phyloP scores from a whole-genome alignment of 2,113 vertebrate species.

The Turnix velox region DNA sequence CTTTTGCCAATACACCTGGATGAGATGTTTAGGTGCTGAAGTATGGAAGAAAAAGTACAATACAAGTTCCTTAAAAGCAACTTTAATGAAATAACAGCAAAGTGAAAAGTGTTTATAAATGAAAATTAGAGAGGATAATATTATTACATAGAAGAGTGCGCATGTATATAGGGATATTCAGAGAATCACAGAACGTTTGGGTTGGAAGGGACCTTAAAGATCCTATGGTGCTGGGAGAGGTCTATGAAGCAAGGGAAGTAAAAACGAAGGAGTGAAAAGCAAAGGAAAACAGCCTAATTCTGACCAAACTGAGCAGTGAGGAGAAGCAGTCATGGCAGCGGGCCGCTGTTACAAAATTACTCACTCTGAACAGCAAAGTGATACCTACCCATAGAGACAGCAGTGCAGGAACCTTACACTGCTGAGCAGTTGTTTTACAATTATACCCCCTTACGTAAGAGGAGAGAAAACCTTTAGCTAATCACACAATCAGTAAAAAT shows the following conservation, averaged over 20 bases:
- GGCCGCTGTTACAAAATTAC: neutral
- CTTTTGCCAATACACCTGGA: too few species aligned
- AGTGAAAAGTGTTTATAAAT: too few species aligned
- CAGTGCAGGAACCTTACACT: neutral
- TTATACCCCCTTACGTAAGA: neutral
- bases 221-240: neutral
- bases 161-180: too few species aligned
- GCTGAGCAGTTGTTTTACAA: neutral
- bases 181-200: too few species aligned
- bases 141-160: too few species aligned
- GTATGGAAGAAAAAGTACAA: too few species aligned
- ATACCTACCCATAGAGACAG: neutral
- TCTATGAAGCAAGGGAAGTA: neutral
- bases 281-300: neutral
- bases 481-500: neutral
- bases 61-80: too few species aligned
- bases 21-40: too few species aligned
- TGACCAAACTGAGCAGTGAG: neutral
- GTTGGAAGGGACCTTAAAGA: too few species aligned
- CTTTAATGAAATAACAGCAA: too few species aligned
- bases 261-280: neutral
- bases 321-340: neutral
- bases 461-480: fast-evolving
- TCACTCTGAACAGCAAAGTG: neutral
- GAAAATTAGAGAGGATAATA: too few species aligned